These are phyloP conservation scores for Poeciliopsis paucimaculata DNA, from an alignment of 2,797 vertebrate genomes.

Conservation along the genomic window DNA sequence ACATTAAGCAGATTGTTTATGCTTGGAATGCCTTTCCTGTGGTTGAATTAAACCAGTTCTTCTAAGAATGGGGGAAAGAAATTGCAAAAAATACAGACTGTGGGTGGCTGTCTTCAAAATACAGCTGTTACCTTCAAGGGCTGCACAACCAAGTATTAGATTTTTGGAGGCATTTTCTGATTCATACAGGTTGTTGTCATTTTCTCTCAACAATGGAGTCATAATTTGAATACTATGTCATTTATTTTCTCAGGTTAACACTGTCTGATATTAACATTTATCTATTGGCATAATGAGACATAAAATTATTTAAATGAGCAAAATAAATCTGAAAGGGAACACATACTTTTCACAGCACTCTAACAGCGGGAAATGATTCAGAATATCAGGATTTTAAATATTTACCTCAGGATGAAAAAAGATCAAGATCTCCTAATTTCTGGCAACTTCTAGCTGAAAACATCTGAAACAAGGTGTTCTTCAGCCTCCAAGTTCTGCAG, in stretches of 20 bases:
- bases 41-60: not conserved
- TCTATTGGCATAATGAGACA: not conserved
- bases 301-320: not conserved
- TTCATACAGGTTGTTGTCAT: not conserved
- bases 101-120: not conserved
- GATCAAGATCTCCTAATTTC: slow-evolving; percentile 8
- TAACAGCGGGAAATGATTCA: not conserved
- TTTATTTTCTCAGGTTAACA: not conserved
- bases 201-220: not conserved
- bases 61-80: not conserved
- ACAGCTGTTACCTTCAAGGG: not conserved
- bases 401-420: slow-evolving; percentile 53
- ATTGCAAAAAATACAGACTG: not conserved
- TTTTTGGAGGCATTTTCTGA: not conserved
- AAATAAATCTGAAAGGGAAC: not conserved
- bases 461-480: not conserved
- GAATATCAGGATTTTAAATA: slow-evolving; percentile 10
- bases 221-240: not conserved
- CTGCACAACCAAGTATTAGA: not conserved
- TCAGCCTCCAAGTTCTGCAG: not conserved
- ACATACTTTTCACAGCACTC: not conserved
- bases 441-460: not conserved
- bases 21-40: not conserved
- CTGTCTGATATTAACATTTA: not conserved
- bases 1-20: not conserved